Evolutionary conservation across 2,797 vertebrate species (phyloP).

Genomic region (Aulostomus chinensis): DNA sequence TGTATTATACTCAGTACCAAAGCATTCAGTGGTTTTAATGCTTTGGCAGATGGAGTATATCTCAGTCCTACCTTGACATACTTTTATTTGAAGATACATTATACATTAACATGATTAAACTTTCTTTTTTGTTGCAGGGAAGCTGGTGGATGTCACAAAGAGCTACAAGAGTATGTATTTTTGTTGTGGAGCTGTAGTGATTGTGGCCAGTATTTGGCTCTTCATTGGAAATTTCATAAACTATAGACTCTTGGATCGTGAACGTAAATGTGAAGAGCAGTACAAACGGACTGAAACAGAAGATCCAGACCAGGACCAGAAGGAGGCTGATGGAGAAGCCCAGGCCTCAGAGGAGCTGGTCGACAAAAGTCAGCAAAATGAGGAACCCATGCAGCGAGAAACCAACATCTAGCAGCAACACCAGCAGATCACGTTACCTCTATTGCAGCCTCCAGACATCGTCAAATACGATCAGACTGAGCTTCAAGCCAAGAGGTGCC

Average conservation of each 20-base stretch:
- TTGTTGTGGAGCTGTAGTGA: constrained; percentile 87
- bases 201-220: constrained; percentile 89
- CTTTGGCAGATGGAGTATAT: too few species aligned
- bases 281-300: constrained; percentile 75
- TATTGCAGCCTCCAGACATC: neutral
- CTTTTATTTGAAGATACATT: too few species aligned
- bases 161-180: constrained; percentile 95
- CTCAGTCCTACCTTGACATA: too few species aligned
- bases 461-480: constrained; percentile 37
- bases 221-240: constrained; percentile 95
- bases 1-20: too few species aligned
- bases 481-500: constrained; percentile 41
- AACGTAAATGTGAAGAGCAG: constrained; percentile 79
- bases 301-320: constrained; percentile 61
- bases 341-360: constrained; percentile 62
- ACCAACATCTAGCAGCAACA: constrained; percentile 87
- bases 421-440: constrained; percentile 21
- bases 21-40: too few species aligned
- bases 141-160: constrained; percentile 90
- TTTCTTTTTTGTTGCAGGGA: constrained; percentile 83
- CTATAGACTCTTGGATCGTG: constrained; percentile 90
- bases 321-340: constrained; percentile 72
- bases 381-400: constrained; percentile 86
- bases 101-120: constrained; percentile 7
- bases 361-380: constrained; percentile 57